phyloP scores from a whole-genome alignment of 2,113 vertebrate species.

The Pygoscelis antarcticus region DNA sequence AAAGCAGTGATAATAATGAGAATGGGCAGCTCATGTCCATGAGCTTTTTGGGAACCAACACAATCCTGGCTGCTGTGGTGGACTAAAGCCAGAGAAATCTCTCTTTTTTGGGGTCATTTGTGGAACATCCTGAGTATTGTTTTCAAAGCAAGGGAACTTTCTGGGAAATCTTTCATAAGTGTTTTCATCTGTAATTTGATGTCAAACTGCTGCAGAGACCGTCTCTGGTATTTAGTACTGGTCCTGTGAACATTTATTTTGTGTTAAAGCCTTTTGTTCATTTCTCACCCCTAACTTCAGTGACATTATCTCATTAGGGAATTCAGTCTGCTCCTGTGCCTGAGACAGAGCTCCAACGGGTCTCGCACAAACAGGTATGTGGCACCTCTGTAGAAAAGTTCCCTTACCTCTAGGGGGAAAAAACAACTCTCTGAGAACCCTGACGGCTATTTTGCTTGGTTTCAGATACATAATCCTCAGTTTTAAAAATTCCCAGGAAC shows the following conservation, averaged over 20 bases:
- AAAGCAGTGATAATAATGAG: neutral
- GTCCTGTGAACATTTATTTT: neutral
- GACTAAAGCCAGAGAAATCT: neutral
- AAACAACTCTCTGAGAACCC: neutral
- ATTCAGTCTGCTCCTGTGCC: neutral
- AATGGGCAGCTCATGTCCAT: neutral
- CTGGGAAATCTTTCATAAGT: neutral
- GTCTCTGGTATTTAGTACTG: neutral
- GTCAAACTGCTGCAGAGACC: neutral
- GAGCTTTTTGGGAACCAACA: conserved; percentile 23
- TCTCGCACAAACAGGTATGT: neutral
- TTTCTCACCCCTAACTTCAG: neutral
- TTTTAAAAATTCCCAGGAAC: neutral
- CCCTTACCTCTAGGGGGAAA: neutral
- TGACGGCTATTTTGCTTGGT: neutral
- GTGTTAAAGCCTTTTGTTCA: neutral
- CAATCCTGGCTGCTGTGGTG: neutral
- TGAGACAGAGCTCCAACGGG: neutral
- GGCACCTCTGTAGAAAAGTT: neutral
- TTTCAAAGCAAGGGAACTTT: conserved; percentile 1
- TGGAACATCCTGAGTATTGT: neutral
- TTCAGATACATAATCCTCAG: neutral
- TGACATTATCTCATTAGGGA: neutral
- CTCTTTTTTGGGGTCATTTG: neutral
- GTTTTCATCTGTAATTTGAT: neutral